Conservation (phyloP, 2,888 invertebrate genomes). For the Thera obeliscata region DNA sequence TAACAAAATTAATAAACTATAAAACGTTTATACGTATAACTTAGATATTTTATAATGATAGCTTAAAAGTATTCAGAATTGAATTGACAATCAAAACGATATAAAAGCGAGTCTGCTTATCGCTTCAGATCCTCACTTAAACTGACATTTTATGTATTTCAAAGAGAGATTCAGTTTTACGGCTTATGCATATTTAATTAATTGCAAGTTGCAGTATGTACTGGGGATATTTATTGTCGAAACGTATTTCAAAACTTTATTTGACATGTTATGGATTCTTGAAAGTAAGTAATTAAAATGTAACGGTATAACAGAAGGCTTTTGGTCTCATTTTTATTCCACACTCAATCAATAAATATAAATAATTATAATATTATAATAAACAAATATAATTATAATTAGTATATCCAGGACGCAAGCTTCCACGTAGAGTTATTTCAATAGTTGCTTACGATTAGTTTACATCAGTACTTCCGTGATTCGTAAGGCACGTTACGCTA, state of each 20-base stretch:
- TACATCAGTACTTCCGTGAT: no score
- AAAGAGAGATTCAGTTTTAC: constrained; percentile 56
- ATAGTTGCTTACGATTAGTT: no score
- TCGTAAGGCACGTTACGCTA: no score
- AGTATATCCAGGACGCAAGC: no score
- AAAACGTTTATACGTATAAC: constrained; percentile 29
- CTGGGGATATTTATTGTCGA: constrained; percentile 51
- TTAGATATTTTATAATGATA: constrained; percentile 31
- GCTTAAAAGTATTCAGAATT: constrained; percentile 31
- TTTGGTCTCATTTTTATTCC: constrained; percentile 12
- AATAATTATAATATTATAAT: no score
- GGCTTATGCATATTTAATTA: constrained; percentile 62
- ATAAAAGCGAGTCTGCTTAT: constrained; percentile 33
- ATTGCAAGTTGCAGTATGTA: constrained; percentile 54
- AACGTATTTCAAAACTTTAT: constrained; percentile 49
- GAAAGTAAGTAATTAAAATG: constrained; percentile 31
- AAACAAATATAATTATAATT: no score
- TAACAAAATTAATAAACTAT: constrained; percentile 27
- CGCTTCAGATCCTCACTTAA: constrained; percentile 42
- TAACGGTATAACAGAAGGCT: constrained; percentile 19
- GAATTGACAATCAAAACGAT: constrained; percentile 36
- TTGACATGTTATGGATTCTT: constrained; percentile 38
- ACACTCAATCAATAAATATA: constrained; percentile 18
- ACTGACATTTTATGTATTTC: constrained; percentile 43
- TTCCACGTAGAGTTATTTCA: no score